Base-by-base conservation (phyloP, 2,797 vertebrate species). In the Morelia viridis region DNA sequence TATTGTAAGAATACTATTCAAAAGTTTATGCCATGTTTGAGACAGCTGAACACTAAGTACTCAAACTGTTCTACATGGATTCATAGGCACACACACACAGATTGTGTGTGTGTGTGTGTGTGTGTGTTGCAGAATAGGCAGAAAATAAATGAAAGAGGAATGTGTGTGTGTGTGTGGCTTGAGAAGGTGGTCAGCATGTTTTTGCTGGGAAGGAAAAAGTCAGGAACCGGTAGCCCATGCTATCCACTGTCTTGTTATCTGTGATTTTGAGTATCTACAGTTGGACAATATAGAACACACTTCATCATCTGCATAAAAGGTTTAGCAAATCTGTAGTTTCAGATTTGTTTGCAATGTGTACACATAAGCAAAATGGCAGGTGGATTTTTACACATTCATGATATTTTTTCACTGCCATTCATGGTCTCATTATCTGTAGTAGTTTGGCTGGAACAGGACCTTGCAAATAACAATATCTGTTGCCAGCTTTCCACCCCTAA, bases 141-240 rank as follows among this genome's bases (percentile, higher is more conserved):
- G 50, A 53, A 53, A 53, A 53, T 53, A 53, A 53, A 53, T 53
- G 50, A 53, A 53, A 53, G 50, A 53, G 50, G 7, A 41, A 3
- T 35, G 0, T 35, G 5, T 71, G 1, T 64, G 7, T 64, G 8
- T 24, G 19, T n/a, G 19, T 93, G 91, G 80, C 89, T 91, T 28
- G 90, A 85, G 86, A 11, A 53, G 88, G 68, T 76, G 96, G 88
- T 92, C 94, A 94, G 12, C 15, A 71, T 41, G 11, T 4, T 87
- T 60, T 95, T 91, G 94, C 28, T 53, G 56, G n/a, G 84, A 57
- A 65, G n/a, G 83, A 31, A 50, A 31, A 35, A 3, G 0, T 35
- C 26, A 64, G 46, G n/a, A 19, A n/a, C 26, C 9, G 60, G 5
- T 41, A 68, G 71, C 35, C 35, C 8, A 76, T 76, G 71, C 8